Base-by-base conservation (phyloP, 2,113 vertebrate genomes). In the Xiphorhynchus elegans region DNA sequence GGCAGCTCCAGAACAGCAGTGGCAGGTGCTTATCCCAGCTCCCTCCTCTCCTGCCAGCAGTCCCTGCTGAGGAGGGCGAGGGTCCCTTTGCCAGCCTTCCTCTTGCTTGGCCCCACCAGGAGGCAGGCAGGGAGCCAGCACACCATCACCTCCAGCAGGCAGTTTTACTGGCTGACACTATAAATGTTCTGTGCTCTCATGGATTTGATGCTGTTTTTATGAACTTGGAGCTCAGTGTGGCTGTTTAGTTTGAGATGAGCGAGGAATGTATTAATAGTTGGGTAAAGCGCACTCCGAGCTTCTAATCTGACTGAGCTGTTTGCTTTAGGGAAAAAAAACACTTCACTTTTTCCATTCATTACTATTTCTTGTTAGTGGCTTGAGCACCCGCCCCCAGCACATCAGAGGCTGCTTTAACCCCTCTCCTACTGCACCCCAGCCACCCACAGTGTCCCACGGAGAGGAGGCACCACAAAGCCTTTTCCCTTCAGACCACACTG, bases 191-290 rank as follows among this genome's bases (percentile, higher is more conserved):
- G 97, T 96, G 97, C 97, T 97, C 97, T 98, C 96, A 97, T 97
- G 97, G 97, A 97, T 97, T 97, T 97, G 97, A 97, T 97, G 97
- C 91, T 98, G 98, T 98, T 98, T 98, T 97, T 98, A 97, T 97
- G 97, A 98, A 98, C 97, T 98, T 97, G 97, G 97, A 97, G 97
- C 97, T 97, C 96, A 97, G 96, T 25, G 94, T 70, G 84, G 97
- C 97, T 98, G 98, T 98, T 98, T 98, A 98, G 97, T 98, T 98
- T 98, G 97, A 98, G 97, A 98, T 97, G 98, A 98, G 97, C 92
- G 81, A 87, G 96, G 98, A 98, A 98, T 98, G 98, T 98, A 98
- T 98, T 98, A 98, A 98, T 98, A 98, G 98, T 97, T 97, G 97
- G 97, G 97, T 97, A 97, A 98, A 98, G 98, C 97, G 17, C 96